phyloP scores from a whole-genome alignment of 2,113 vertebrate species.

The Lipophrys pholis region DNA sequence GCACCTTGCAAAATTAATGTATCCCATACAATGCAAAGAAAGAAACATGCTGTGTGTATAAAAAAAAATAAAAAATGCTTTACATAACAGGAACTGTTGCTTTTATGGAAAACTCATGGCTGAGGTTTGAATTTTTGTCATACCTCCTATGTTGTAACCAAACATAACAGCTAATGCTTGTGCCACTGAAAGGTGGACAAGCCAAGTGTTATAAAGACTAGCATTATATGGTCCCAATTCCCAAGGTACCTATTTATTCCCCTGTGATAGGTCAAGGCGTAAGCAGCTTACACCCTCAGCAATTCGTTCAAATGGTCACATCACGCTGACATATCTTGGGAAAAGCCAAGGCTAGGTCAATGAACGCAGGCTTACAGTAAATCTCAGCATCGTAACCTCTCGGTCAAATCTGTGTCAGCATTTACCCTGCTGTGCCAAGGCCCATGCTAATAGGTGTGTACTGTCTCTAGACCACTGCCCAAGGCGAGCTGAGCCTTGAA shows the following conservation, averaged over 20 bases:
- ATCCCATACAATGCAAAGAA: too few relatives aligned
- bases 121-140: background rate
- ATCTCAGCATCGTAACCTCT: conserved; percentile 68
- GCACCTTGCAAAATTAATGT: background rate
- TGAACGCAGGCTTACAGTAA: conserved; percentile 60
- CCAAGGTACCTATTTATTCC: conserved; percentile 56
- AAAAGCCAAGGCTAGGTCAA: conserved; percentile 70
- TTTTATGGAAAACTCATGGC: too few relatives aligned
- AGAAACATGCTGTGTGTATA: too few relatives aligned
- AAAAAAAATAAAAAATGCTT: too few relatives aligned
- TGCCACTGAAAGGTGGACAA: conserved; percentile 55
- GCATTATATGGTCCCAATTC: conserved; percentile 61
- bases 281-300: conserved; percentile 61
- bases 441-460: conserved; percentile 63
- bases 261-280: conserved; percentile 67
- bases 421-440: conserved; percentile 65
- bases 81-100: too few relatives aligned
- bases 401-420: conserved; percentile 75
- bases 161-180: conserved; percentile 59
- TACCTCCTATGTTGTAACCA: background rate
- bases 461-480: conserved; percentile 49
- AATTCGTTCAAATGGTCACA: conserved; percentile 65
- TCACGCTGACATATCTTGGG: conserved; percentile 52
- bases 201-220: conserved; percentile 60
- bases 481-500: conserved; percentile 54